phyloP scores from a whole-genome alignment of 2,888 invertebrate species.

The Pandemis heparana region DNA sequence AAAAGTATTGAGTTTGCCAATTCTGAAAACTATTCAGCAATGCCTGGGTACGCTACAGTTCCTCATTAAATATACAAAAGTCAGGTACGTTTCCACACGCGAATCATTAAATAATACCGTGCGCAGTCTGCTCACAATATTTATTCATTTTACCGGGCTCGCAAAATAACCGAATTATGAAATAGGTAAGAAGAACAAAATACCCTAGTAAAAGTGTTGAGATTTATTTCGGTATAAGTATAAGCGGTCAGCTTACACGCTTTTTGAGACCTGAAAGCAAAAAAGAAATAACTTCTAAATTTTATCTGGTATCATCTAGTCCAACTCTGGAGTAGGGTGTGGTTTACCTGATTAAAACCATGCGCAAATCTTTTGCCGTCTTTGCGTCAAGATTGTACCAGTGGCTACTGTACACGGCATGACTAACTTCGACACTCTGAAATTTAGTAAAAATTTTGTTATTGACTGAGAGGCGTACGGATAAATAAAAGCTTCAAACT shows the following conservation, averaged over 20 bases:
- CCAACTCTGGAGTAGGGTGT: background rate
- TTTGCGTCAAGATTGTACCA: slow-evolving; percentile 60
- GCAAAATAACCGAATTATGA: too few species aligned
- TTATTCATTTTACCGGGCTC: background rate
- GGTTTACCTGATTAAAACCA: slow-evolving; percentile 60
- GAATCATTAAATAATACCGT: too few species aligned
- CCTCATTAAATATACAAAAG: too few species aligned
- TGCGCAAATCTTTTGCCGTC: slow-evolving; percentile 59
- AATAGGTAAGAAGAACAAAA: slow-evolving; percentile 35
- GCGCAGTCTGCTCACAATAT: too few species aligned
- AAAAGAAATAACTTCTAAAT: background rate
- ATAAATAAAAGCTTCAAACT: background rate
- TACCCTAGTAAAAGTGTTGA: slow-evolving; percentile 62
- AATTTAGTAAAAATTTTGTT: slow-evolving; percentile 41
- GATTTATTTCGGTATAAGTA: slow-evolving; percentile 60
- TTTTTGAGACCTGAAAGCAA: slow-evolving; percentile 58
- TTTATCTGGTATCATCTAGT: too few species aligned
- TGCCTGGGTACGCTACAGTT: too few species aligned
- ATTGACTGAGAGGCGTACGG: background rate
- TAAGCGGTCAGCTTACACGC: slow-evolving; percentile 65
- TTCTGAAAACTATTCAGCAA: too few species aligned
- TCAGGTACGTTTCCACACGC: too few species aligned
- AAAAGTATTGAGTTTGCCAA: background rate
- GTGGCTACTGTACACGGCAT: slow-evolving; percentile 59
- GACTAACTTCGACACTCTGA: slow-evolving; percentile 60